Percentiles rank a stretch among this genome's conserved stretches.
Conservation (phyloP, 2,113 vertebrate species). For the Thinocorus orbignyianus region DNA sequence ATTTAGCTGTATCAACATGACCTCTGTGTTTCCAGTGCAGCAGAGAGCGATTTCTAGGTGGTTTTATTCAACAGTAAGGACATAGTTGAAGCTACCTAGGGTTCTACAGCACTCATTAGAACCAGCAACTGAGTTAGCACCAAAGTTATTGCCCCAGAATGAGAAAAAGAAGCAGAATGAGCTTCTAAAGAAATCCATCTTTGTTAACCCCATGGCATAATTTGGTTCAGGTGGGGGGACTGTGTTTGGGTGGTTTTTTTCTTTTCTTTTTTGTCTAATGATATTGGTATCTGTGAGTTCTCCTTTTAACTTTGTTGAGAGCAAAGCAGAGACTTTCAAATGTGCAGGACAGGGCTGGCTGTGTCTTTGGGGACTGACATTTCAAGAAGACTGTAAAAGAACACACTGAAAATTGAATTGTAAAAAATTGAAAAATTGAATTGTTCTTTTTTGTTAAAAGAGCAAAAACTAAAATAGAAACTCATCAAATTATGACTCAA, state of each 20-base stretch:
- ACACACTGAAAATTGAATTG: neutral
- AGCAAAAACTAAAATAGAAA: neutral
- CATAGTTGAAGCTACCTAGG: neutral
- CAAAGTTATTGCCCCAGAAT: no score
- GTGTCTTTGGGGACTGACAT: neutral
- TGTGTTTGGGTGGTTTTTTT: neutral
- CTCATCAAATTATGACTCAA: neutral
- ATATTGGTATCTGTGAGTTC: neutral
- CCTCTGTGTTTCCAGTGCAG: neutral
- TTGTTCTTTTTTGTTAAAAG: no score
- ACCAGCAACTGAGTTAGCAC: neutral
- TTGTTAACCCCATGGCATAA: neutral
- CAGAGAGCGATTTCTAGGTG: neutral
- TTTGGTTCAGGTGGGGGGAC: neutral
- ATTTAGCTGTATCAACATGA: neutral
- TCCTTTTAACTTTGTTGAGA: neutral
- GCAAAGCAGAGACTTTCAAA: neutral
- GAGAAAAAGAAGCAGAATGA: neutral
- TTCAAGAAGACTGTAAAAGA: neutral
- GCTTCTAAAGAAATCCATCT: neutral
- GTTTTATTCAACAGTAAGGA: neutral
- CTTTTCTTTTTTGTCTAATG: neutral
- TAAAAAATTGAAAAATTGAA: no score
- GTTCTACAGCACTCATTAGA: neutral
- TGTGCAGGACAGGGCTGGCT: neutral